Evolutionary conservation across 2,113 vertebrate species (phyloP), one percentile per base, ranked within the genome.

Genomic region (Monarcha castaneiventris): DNA sequence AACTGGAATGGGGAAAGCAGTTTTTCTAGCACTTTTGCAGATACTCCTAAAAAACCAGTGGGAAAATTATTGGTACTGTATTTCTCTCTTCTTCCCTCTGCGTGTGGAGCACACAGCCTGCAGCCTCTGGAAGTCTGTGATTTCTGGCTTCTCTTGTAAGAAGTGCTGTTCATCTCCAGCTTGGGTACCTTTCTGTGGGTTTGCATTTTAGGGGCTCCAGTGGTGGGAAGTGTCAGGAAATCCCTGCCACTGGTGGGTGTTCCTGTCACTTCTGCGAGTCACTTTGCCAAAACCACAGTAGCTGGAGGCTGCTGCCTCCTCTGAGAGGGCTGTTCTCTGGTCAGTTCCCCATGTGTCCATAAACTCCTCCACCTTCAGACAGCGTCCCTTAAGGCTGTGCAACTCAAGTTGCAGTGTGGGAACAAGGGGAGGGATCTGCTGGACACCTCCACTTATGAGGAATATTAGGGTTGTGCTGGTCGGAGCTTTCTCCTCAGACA

Each of bases 1-100:
- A 91, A 89, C 67, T 76, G 91, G 78, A 96, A 85, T 29, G 30
- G 69, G 59, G 30, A 74, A 85, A 87, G 78, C 49, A 86, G 59
- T 72, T 93, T 92, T 86, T 78, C 56, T 78, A 80, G 72, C 29
- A 64, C 30, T 51, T 54, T 32, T 93, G 67, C 66, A 87, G 58
- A 79, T 75, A 35, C 15, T 82, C 49, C 39, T 73, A 15, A 44
- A 81, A 84, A 73, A 59, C 18, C 59, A n/a, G 32, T 64, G 82
- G 58, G 55, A 85, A 90, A 94, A 86, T 48, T 89, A 88, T 35
- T 77, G 51, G 33, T 80, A 19, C 39, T 69, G 41, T 35, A 32
- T 79, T 95, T 93, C 23, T 79, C 20, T 82, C 19, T 35, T 87
- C 54, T 9, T 74, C 21, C 35, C 18, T 79, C 48, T 84, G 21